Evolutionary conservation across 2,888 invertebrate species (phyloP).

Genomic region (Heteromurus nitidus): DNA sequence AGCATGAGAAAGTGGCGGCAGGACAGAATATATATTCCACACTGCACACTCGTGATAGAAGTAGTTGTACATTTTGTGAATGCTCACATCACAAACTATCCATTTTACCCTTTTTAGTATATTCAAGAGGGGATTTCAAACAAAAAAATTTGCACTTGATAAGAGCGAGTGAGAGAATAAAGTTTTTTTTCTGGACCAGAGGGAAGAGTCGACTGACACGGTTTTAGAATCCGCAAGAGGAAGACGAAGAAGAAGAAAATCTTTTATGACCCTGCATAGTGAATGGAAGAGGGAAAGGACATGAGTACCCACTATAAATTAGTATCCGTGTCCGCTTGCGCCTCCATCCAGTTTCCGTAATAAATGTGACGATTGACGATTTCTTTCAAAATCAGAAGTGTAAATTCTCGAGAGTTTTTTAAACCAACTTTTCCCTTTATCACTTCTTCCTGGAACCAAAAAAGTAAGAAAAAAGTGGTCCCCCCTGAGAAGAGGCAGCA

Average conservation of each 20-base stretch:
- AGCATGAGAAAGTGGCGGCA: not conserved
- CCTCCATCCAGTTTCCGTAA: not conserved
- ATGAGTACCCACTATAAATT: not conserved
- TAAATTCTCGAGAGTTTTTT: slow-evolving; percentile 7
- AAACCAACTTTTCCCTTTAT: not conserved
- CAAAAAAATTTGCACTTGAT: slow-evolving; percentile 25
- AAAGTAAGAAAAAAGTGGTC: not conserved
- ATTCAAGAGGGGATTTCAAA: slow-evolving; percentile 5
- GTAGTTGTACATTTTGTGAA: not conserved
- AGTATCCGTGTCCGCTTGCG: slow-evolving; percentile 22
- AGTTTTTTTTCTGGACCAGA: slow-evolving; percentile 4
- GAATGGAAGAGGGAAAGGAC: not conserved
- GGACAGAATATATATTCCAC: slow-evolving; percentile 8
- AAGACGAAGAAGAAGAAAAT: too few relatives aligned
- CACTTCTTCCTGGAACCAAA: slow-evolving; percentile 7
- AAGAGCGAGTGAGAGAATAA: not conserved
- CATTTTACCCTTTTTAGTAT: too few relatives aligned
- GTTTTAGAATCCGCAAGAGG: slow-evolving; percentile 6
- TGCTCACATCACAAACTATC: too few relatives aligned
- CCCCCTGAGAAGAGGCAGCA: not conserved
- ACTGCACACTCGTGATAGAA: not conserved
- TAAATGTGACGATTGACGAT: slow-evolving; percentile 9
- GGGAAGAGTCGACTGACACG: not conserved
- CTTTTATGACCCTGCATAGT: slow-evolving; percentile 18
- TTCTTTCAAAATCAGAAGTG: not conserved